Base-by-base conservation (phyloP, 2,113 vertebrate genomes). In the Lagopus muta region DNA sequence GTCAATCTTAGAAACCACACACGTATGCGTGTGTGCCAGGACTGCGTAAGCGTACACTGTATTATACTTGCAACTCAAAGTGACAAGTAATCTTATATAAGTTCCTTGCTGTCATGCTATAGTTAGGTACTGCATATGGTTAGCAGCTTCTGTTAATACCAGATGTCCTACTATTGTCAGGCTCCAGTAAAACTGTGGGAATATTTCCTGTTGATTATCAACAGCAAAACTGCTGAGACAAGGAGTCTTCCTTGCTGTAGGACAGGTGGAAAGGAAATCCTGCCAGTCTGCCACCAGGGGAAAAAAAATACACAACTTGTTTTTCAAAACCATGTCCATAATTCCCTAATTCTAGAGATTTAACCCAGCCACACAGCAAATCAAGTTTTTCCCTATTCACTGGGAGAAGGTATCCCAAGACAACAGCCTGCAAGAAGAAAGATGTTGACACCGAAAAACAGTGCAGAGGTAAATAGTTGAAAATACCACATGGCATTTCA, bases 131-230 rank as follows among this genome's bases (percentile, higher is more conserved):
- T 20, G 61, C 91, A 93, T 86, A 77, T 52, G 47, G 76, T 96
- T 94, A 94, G 88, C 88, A 88, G 90, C 86, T 95, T 93, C 61
- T 28, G 82, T 90, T 94, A 94, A 92, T 94, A 84, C 69, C 92
- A 94, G 73, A 88, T 96, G 92, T 88, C 95, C 77, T 86, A 86
- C 57, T 86, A 83, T 88, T 92, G 86, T 92, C 88, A 94, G 80
- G 28, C 38, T 69, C 86, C 82, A 74, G 62, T 64, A 83, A 95
- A 83, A 75, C 1, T 52, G 17, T 90, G 73, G 61, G 77, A 82
- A 74, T 74, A 64, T 71, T 95, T 96, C 93, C 76, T 94, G 64
- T 86, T 75, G 88, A 88, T 88, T 90, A 83, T 83, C 73, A 93
- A 50, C 82, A 91, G 80, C 61, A 86, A 81, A 96, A 93, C 17